These are phyloP conservation scores for Eupithecia tripunctaria DNA, from an alignment of 2,888 invertebrate genomes.

Conservation along the genomic window DNA sequence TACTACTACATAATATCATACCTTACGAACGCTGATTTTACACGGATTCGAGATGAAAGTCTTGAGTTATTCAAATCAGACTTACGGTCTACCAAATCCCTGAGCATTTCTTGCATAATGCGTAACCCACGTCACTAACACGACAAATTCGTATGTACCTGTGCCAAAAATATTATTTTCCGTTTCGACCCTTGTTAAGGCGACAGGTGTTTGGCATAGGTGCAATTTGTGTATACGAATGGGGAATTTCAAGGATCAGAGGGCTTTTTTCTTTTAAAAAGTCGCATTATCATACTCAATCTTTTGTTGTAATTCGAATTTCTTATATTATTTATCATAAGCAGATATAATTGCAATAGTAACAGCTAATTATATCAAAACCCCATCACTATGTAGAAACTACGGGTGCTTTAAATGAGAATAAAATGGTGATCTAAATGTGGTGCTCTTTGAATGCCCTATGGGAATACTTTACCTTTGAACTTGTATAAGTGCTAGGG, in stretches of 20 bases:
- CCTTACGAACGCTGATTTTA: not conserved
- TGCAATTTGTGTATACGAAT: constrained; percentile 23
- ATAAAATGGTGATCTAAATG: no score
- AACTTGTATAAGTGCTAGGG: not conserved
- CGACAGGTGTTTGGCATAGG: constrained; percentile 39
- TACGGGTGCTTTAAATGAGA: no score
- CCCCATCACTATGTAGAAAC: no score
- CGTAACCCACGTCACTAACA: constrained; percentile 27
- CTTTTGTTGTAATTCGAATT: not conserved
- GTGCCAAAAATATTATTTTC: constrained; percentile 37
- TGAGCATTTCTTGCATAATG: constrained; percentile 29
- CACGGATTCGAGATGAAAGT: not conserved
- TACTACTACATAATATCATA: not conserved
- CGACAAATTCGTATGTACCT: constrained; percentile 35
- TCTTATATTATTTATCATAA: no score
- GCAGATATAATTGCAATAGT: no score
- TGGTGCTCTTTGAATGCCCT: not conserved
- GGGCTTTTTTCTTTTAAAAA: not conserved
- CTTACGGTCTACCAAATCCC: constrained; percentile 1
- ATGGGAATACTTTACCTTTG: no score
- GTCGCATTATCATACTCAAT: not conserved
- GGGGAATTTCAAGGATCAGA: not conserved
- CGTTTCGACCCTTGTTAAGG: constrained; percentile 36
- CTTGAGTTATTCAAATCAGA: not conserved
- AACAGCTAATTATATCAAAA: no score